phyloP scores from a whole-genome alignment of 2,797 vertebrate species.

The Parauchenoglanis ngamensis region DNA sequence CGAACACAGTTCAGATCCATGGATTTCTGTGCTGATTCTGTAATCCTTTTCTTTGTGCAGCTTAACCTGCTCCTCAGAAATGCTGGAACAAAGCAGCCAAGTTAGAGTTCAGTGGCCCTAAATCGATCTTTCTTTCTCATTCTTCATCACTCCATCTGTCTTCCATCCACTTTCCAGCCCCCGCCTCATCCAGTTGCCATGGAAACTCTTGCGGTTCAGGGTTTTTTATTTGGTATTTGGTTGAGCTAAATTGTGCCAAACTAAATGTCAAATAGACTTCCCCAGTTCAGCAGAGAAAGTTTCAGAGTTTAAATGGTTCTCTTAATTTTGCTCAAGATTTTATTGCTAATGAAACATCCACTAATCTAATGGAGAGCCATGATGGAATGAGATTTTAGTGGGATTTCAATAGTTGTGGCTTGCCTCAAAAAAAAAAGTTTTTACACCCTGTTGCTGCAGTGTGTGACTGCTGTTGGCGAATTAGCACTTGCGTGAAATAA shows the following conservation, averaged over 20 bases:
- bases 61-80: constrained; percentile 19
- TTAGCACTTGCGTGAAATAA: not conserved
- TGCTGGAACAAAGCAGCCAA: constrained; percentile 1
- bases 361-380: not conserved
- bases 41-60: constrained; percentile 1
- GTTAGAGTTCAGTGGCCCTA: constrained; percentile 14
- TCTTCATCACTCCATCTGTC: constrained; percentile 34
- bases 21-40: constrained; percentile 6
- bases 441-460: not conserved
- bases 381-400: not conserved
- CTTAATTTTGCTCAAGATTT: not conserved
- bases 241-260: constrained; percentile 44
- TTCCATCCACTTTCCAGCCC: constrained; percentile 23
- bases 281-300: constrained; percentile 30
- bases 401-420: not conserved
- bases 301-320: constrained; percentile 18
- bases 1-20: not conserved
- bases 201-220: constrained; percentile 46
- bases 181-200: constrained; percentile 45
- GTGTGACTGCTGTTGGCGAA: not conserved
- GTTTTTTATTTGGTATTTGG: constrained; percentile 47
- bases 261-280: constrained; percentile 55
- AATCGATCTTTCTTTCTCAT: constrained; percentile 28
- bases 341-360: not conserved
- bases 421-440: not conserved